A percentile compares a stretch with the other conserved stretches of the same genome.
Evolutionary conservation across 2,113 vertebrate genomes (phyloP).

Genomic region (Leiothrix lutea): DNA sequence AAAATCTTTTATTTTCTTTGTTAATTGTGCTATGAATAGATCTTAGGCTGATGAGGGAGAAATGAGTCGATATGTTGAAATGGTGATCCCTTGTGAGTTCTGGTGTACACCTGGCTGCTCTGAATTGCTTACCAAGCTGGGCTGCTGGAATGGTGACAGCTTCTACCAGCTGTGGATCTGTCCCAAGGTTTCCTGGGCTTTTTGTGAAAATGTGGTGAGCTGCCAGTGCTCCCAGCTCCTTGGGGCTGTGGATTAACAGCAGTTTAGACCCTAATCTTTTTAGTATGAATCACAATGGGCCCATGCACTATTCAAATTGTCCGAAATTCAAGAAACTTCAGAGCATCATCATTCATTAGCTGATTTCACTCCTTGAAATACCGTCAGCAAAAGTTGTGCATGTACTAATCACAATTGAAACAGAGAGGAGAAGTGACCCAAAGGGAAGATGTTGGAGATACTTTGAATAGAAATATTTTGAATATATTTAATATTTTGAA

Average conservation of each 20-base stretch:
- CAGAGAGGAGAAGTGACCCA: not conserved
- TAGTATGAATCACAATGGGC: not conserved
- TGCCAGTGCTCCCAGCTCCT: slow-evolving; percentile 17
- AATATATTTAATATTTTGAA: not conserved
- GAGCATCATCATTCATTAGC: not conserved
- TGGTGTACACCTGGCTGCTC: slow-evolving; percentile 33
- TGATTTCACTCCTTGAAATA: not conserved
- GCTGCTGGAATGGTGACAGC: slow-evolving; percentile 13
- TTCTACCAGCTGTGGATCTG: slow-evolving; percentile 17
- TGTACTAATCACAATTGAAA: not conserved
- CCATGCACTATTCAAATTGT: not conserved
- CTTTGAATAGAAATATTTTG: not conserved
- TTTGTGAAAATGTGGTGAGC: not conserved
- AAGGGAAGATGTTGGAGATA: not conserved
- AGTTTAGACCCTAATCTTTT: not conserved
- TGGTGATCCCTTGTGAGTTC: slow-evolving; percentile 5
- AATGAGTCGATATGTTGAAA: not conserved
- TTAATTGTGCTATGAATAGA: slow-evolving; percentile 39
- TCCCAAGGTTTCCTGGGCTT: slow-evolving; percentile 27
- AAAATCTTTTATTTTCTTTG: slow-evolving; percentile 23
- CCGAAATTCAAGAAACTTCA: not conserved
- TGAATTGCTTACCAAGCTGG: slow-evolving; percentile 22
- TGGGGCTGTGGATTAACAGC: not conserved
- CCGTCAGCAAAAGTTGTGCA: not conserved
- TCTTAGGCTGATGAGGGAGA: slow-evolving; percentile 6